Percentiles rank a stretch among this genome's conserved stretches.
These are phyloP conservation scores for Hedychridium roseum DNA, from an alignment of 2,888 invertebrate genomes.

Conservation along the genomic window DNA sequence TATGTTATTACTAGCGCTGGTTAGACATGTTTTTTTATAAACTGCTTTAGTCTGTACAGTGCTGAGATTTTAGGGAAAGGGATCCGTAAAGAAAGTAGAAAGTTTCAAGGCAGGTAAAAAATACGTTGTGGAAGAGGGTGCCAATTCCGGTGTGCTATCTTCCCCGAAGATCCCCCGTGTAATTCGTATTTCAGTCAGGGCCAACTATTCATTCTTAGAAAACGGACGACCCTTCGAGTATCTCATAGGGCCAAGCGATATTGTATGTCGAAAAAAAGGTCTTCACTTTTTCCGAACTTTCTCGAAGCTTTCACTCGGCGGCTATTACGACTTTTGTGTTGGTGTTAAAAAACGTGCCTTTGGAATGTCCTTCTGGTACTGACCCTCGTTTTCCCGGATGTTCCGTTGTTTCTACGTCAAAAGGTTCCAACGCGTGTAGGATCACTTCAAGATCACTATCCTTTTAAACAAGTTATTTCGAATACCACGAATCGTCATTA, in stretches of 20 bases:
- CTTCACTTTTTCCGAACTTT: conserved; percentile 34
- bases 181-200: conserved; percentile 37
- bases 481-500: too few relatives aligned
- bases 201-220: conserved; percentile 32
- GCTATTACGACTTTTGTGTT: conserved; percentile 30
- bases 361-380: background rate
- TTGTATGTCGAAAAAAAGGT: conserved; percentile 35
- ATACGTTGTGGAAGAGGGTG: conserved; percentile 13
- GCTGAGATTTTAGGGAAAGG: background rate
- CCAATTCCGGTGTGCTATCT: conserved; percentile 22
- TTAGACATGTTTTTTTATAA: too few relatives aligned
- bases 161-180: conserved; percentile 24
- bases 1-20: too few relatives aligned
- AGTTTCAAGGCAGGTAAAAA: conserved; percentile 37
- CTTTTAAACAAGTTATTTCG: background rate
- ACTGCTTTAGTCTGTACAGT: too few relatives aligned
- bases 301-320: conserved; percentile 16
- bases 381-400: too few relatives aligned
- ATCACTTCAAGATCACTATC: background rate
- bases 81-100: conserved; percentile 48
- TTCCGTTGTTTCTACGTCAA: background rate
- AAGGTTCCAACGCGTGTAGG: background rate
- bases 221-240: conserved; percentile 35
- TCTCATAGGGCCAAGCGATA: conserved; percentile 21
- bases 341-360: conserved; percentile 9